A percentile compares a stretch with the other conserved stretches of the same genome.
Conservation (phyloP, 2,797 vertebrate species). For the Pseudomugil gertrudae region DNA sequence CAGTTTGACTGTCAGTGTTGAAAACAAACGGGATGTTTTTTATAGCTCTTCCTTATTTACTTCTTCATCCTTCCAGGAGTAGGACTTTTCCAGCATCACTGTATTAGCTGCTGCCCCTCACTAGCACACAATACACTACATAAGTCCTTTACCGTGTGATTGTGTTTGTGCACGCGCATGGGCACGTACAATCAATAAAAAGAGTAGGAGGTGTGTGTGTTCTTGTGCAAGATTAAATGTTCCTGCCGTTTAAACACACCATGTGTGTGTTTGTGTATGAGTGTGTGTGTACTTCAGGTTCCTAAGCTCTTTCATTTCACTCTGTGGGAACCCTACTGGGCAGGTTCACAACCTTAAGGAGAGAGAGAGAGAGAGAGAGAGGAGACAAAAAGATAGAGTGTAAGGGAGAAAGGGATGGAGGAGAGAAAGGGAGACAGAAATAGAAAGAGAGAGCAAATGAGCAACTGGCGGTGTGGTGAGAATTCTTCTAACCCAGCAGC, state of each 20-base stretch:
- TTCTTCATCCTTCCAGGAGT: constrained; percentile 41
- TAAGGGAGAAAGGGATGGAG: no score
- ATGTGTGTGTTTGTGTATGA: constrained; percentile 27
- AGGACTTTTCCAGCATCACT: constrained; percentile 60
- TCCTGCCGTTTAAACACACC: constrained; percentile 46
- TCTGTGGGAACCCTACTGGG: constrained; percentile 57
- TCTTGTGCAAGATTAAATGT: constrained; percentile 49
- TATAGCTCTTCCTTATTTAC: constrained; percentile 22
- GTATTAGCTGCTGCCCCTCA: constrained; percentile 62
- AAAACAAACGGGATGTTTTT: constrained; percentile 20
- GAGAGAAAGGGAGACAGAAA: constrained; percentile 12
- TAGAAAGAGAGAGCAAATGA: constrained; percentile 4
- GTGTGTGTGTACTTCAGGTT: constrained; percentile 30
- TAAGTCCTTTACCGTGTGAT: constrained; percentile 29
- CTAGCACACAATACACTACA: constrained; percentile 58
- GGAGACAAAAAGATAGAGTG: no score
- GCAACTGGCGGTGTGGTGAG: constrained; percentile 40
- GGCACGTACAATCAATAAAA: constrained; percentile 35
- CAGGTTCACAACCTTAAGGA: constrained; percentile 61
- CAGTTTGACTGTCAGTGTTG: no score
- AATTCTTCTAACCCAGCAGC: constrained; percentile 35
- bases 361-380: constrained; percentile 30
- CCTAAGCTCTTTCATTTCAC: constrained; percentile 66
- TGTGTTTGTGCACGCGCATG: constrained; percentile 20
- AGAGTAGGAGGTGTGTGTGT: constrained; percentile 20